Conservation (phyloP, 1,140 invertebrate species). For the Cheumatopsyche charites region DNA sequence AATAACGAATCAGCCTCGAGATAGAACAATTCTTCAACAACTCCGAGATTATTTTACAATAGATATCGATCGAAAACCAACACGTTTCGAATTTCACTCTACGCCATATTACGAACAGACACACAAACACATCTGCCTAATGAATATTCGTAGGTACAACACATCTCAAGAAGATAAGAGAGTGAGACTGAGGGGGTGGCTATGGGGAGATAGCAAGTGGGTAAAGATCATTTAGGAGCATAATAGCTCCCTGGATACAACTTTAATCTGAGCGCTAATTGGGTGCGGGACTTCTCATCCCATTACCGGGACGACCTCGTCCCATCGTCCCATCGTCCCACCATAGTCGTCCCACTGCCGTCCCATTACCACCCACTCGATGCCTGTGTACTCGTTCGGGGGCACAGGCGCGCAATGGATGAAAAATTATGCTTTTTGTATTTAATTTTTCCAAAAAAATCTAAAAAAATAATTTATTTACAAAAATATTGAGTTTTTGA, state of each 20-base stretch:
- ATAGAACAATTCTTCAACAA: no score
- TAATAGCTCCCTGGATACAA: conserved; percentile 49
- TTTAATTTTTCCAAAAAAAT: no score
- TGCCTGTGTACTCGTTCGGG: neutral
- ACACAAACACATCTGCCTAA: no score
- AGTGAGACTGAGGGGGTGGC: neutral
- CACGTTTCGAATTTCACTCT: no score
- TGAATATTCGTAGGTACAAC: no score
- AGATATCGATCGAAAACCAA: no score
- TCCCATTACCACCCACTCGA: neutral
- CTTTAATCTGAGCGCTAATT: conserved; percentile 50
- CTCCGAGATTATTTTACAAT: no score
- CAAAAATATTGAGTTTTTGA: no score
- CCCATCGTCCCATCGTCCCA: neutral
- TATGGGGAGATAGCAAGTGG: conserved; percentile 27
- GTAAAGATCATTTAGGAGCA: conserved; percentile 46
- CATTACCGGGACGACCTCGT: neutral
- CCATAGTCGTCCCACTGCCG: neutral
- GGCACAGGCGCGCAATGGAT: neutral
- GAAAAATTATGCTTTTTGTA: neutral
- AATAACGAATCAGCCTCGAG: no score
- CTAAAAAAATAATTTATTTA: no score
- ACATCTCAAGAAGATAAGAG: neutral
- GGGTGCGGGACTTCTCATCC: conserved; percentile 42
- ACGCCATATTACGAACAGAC: no score